Evolutionary conservation across 1,140 invertebrate species (phyloP), one percentile per base, ranked within the genome.

Genomic region (Diorhabda elongata): DNA sequence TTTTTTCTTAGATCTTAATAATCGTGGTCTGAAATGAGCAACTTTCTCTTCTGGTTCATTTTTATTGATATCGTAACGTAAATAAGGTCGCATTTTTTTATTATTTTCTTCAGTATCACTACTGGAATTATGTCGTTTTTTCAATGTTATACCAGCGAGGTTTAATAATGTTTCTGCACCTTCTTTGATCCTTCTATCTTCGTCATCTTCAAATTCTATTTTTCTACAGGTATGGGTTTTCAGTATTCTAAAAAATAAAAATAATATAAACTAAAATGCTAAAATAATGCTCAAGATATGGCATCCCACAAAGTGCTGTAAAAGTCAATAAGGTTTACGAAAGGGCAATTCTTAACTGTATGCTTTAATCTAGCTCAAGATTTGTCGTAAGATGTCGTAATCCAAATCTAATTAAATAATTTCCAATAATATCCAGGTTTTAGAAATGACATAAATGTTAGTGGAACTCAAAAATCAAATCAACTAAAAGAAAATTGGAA

Each of bases 161-260:
- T 92, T 91, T 8, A 94, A 79, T 58, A 94, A 79, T 0, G 91
- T 91, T 74, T 93, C 91, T 0, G 90, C 90, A 68, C 91, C 92
- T 79, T 93, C 91, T 11, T 88, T 90, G 62, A 92, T 90, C 72
- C 89, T 89, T 62, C 90, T 85, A 77, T 90, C 88, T 78, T 92
- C 91, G 71, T 91, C 90, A 5, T 89, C 84, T 70, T 90, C 88
- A 59, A 80, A 78, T 65, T 78, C 75, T 11, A 80, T 77, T 74
- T 79, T 81, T 6, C 75, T 64, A 70, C 76, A 74, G 56, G 71
- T 71, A 67, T 52, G 9, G 43, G 58, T 74, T 59, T 74, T 77
- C 5, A 68, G 64, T 47, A 71, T 47, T 61, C 78, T 80, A 68
- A 64, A 72, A 68, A 68, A 4, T 52, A 8, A 52, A 52, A 52